Percentiles rank a stretch among this genome's conserved stretches.
Conservation (phyloP, 2,797 vertebrate species). For the Galagoides demidoff region DNA sequence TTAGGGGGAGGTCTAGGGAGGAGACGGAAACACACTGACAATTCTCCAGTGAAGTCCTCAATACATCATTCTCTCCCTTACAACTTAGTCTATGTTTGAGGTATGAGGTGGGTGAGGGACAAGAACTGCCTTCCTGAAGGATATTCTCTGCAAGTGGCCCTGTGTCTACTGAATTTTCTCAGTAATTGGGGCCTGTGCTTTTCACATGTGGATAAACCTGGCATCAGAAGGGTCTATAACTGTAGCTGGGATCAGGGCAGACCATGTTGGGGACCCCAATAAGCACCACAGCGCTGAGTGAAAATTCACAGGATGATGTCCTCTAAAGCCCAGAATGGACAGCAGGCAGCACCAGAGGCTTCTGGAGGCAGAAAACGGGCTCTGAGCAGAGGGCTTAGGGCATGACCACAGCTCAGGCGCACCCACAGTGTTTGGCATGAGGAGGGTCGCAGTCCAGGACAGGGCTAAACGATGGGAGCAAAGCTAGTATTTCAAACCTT, state of each 20-base stretch:
- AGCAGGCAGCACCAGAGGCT: background rate
- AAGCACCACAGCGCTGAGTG: background rate
- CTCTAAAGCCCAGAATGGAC: background rate
- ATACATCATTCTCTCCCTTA: background rate
- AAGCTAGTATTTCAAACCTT: background rate
- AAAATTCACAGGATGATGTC: background rate
- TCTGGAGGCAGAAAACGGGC: background rate
- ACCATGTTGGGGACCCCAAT: background rate
- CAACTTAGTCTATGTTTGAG: background rate
- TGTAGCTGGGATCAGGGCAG: background rate
- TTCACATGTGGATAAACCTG: background rate
- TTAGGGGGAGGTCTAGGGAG: background rate
- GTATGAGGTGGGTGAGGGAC: background rate
- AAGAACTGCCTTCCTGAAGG: background rate
- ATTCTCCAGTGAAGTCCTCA: background rate
- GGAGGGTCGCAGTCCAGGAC: no score
- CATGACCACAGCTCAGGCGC: background rate
- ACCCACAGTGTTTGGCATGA: accelerated
- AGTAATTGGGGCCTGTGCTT: background rate
- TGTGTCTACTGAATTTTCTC: background rate
- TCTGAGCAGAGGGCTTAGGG: background rate
- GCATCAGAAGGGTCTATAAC: background rate
- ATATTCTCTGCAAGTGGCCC: background rate
- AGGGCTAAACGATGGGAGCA: background rate
- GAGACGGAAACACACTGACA: background rate